These are phyloP conservation scores for Malurus splendens DNA, from an alignment of 2,797 vertebrate genomes.

Conservation along the genomic window DNA sequence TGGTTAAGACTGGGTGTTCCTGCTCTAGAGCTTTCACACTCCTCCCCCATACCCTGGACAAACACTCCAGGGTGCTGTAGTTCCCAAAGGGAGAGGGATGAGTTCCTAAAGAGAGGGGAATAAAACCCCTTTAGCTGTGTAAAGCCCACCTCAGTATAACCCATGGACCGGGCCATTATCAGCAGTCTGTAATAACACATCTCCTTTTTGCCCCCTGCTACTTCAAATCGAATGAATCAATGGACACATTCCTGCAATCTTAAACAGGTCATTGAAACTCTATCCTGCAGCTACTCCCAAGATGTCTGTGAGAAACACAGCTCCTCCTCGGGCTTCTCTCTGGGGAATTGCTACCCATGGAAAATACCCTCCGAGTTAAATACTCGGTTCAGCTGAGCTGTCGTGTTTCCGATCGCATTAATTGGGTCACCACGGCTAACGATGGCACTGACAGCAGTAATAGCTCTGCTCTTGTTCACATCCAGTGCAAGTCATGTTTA, in stretches of 20 bases:
- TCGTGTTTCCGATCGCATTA: rapidly evolving
- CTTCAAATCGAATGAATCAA: background rate
- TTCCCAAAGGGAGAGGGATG: background rate
- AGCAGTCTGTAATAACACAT: background rate
- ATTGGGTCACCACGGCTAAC: background rate
- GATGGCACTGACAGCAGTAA: background rate
- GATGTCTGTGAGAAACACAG: background rate
- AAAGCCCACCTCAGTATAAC: background rate
- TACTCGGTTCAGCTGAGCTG: background rate
- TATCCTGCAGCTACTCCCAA: background rate
- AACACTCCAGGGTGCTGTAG: background rate
- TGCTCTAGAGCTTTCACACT: background rate
- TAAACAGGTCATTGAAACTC: background rate
- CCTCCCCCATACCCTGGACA: background rate
- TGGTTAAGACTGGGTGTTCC: background rate
- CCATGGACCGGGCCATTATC: rapidly evolving
- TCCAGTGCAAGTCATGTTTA: background rate
- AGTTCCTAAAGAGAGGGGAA: background rate
- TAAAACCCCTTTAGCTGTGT: background rate
- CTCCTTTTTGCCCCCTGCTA: background rate
- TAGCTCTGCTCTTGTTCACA: background rate
- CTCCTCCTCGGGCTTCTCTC: background rate
- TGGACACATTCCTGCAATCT: background rate
- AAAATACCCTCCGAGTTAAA: background rate
- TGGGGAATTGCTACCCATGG: background rate